Percentiles rank a stretch among this genome's conserved stretches.
phyloP scores from a whole-genome alignment of 2,888 invertebrate species.

The Tachina grossa region DNA sequence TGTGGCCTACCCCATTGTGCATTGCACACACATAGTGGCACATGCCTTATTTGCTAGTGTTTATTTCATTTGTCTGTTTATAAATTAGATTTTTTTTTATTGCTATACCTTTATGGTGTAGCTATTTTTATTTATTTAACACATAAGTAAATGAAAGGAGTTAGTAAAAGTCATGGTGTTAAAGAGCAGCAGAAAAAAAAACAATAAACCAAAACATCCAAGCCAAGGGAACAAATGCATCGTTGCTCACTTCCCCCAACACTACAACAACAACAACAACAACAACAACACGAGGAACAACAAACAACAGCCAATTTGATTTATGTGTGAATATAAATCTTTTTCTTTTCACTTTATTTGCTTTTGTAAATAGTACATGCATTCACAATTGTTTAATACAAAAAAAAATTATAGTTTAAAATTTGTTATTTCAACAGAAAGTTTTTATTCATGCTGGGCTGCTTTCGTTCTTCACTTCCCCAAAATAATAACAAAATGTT shows the following conservation, averaged over 20 bases:
- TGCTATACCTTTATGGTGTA: conserved; percentile 29
- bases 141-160: background rate
- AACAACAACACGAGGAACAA: conserved; percentile 14
- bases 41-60: conserved; percentile 6
- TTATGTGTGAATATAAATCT: conserved; percentile 68
- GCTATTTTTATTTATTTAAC: conserved; percentile 8
- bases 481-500: conserved; percentile 40
- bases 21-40: background rate
- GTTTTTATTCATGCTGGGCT: conserved; percentile 5
- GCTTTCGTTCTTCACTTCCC: conserved; percentile 22
- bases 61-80: conserved; percentile 57
- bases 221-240: background rate
- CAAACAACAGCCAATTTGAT: conserved; percentile 44
- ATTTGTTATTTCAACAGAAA: conserved; percentile 39
- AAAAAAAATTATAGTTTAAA: background rate
- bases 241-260: background rate
- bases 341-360: conserved; percentile 39
- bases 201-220: conserved; percentile 1
- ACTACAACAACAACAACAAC: conserved; percentile 5
- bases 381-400: conserved; percentile 36
- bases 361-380: conserved; percentile 11
- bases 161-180: conserved; percentile 1
- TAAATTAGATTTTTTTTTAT: conserved; percentile 53
- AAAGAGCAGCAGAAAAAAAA: conserved; percentile 11
- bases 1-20: background rate